Evolutionary conservation across 2,888 invertebrate species (phyloP).

Genomic region (Xiphydria camelus): DNA sequence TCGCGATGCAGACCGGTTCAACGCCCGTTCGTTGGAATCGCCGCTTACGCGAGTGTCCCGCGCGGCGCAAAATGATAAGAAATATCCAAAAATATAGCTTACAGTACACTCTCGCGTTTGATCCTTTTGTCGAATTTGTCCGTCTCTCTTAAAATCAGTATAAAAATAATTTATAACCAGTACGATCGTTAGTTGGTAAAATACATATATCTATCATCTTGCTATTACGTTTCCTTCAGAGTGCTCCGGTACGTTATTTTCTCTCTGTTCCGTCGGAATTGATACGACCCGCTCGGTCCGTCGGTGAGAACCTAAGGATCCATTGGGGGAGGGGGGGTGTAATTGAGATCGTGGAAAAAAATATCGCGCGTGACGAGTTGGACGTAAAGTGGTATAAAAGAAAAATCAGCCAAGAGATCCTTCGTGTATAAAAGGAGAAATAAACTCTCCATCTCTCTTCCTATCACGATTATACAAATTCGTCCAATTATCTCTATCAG

Average conservation of each 20-base stretch:
- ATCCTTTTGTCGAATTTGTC: constrained; percentile 1
- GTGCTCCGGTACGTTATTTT: too few relatives aligned
- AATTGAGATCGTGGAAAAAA: background rate
- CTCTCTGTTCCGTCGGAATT: too few relatives aligned
- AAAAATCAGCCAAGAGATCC: background rate
- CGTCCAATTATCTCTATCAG: background rate
- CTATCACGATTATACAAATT: background rate
- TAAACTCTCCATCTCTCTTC: background rate
- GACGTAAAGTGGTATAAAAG: constrained; percentile 24
- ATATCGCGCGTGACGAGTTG: background rate
- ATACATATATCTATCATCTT: constrained; percentile 28
- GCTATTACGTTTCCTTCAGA: constrained; percentile 8
- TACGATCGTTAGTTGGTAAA: constrained; percentile 40
- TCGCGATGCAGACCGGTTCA: background rate
- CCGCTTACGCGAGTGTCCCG: too few relatives aligned
- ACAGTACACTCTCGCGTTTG: constrained; percentile 5
- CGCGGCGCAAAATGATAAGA: constrained; percentile 29
- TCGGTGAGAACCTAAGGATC: background rate
- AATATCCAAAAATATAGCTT: constrained; percentile 35
- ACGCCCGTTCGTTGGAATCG: background rate
- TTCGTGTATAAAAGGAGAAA: background rate
- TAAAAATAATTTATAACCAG: constrained; percentile 48
- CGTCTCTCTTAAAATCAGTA: constrained; percentile 40
- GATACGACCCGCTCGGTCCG: too few relatives aligned
- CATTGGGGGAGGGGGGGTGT: background rate